Evolutionary conservation across 1,140 invertebrate species (phyloP), one percentile per base, ranked within the genome.

Genomic region (Drosophila simulans): DNA sequence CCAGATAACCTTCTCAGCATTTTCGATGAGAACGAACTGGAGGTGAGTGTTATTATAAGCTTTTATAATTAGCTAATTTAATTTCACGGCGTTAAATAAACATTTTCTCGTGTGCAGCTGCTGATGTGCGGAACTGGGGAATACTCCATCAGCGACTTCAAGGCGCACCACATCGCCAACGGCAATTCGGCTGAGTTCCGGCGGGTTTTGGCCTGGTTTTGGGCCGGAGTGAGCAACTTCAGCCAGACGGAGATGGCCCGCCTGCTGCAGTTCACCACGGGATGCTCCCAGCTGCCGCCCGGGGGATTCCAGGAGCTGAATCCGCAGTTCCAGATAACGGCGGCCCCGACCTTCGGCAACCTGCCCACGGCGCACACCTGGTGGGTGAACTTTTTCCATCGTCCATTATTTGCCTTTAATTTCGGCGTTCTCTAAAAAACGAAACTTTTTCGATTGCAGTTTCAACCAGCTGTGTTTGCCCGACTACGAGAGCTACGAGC

Each of bases 381-480:
- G 96, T 97, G 39, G 40, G 69, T 60, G 40, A n/a, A 39, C 91
- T 91, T 37, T 31, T 46, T 34, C 40, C 2, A 31, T 31, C 31
- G 31, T 1, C 5, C 1, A 2, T 58, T 43, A 65, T 58, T 42
- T 49, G 43, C 17, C 17, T 45, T 34, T 13, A 43, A 10, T 51
- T n/a, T 31, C 3, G 1, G 1, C 48, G 12, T 7, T n/a, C 22
- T 27, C 25, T 27, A 17, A 62, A 62, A 57, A 35, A 59, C 37
- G 22, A 70, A 66, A 59, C 48, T 37, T 56, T 58, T 71, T 43
- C 45, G 25, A 74, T 74, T 74, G 45, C 63, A 97, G 97, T 94
- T 99, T 99, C 93, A 98, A 99, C 94, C 97, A 98, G 93, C 94
- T 99, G 43, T 98, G 98, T 93, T 94, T 99, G 83, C 98, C 98